A percentile compares a stretch with the other conserved stretches of the same genome.
Conservation (phyloP, 2,113 vertebrate genomes). For the Kryptolebias marmoratus region DNA sequence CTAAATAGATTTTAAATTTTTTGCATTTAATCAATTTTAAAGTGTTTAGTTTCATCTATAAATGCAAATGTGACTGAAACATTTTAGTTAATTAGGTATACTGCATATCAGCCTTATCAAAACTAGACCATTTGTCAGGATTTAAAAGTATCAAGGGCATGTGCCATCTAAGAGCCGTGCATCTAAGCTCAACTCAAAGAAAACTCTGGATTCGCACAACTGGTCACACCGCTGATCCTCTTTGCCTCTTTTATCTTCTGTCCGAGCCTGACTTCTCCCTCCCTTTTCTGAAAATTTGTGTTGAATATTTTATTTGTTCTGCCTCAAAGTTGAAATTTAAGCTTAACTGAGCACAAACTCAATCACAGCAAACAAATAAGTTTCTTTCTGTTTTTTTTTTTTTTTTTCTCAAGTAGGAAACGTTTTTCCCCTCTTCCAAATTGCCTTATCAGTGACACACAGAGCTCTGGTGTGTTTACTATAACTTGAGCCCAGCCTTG, state of each 20-base stretch:
- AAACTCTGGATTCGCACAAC: constrained; percentile 45
- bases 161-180: constrained; percentile 7
- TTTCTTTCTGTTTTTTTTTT: constrained; percentile 45
- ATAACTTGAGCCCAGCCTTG: constrained; percentile 56
- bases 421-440: constrained; percentile 35
- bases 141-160: constrained; percentile 8
- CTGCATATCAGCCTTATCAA: background rate
- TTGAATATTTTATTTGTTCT: constrained; percentile 57
- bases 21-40: background rate
- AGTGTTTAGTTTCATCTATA: background rate
- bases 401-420: constrained; percentile 34
- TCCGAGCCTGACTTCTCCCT: constrained; percentile 13
- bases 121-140: constrained; percentile 18
- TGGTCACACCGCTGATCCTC: constrained; percentile 50
- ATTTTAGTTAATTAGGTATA: background rate
- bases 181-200: constrained; percentile 18
- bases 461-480: constrained; percentile 68
- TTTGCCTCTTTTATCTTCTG: constrained; percentile 19
- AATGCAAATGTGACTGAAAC: background rate
- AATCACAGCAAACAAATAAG: constrained; percentile 71
- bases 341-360: constrained; percentile 74
- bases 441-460: constrained; percentile 69
- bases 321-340: constrained; percentile 52
- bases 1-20: no score
- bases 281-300: constrained; percentile 21